Conservation (phyloP, 2,113 vertebrate genomes). For the Urocynchramus pylzowi region DNA sequence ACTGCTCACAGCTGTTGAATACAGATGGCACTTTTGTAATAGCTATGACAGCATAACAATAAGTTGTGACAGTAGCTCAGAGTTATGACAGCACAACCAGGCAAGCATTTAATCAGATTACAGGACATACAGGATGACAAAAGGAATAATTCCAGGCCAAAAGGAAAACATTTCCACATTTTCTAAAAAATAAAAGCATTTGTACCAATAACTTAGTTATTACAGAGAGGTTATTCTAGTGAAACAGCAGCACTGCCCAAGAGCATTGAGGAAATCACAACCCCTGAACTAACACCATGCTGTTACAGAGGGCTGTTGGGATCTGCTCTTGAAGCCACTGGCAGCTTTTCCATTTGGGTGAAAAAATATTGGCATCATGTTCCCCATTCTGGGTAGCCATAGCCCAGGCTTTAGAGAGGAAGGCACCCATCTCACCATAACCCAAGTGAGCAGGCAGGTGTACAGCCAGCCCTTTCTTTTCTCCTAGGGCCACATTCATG, state of each 20-base stretch:
- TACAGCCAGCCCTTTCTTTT: neutral
- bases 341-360: neutral
- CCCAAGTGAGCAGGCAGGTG: neutral
- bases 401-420: neutral
- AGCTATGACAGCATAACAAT: neutral
- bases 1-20: conserved; percentile 13
- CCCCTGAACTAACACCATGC: neutral
- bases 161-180: neutral
- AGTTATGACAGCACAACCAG: conserved; percentile 8
- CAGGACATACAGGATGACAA: neutral
- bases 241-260: neutral
- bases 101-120: conserved; percentile 18
- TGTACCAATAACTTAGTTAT: neutral
- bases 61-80: neutral
- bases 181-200: neutral
- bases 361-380: neutral
- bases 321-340: neutral
- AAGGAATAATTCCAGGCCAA: neutral
- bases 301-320: neutral
- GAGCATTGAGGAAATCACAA: neutral
- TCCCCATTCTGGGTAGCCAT: neutral
- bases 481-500: neutral
- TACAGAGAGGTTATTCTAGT: neutral
- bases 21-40: conserved; percentile 5
- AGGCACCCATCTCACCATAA: neutral